Percentiles rank a stretch among this genome's conserved stretches.
Evolutionary conservation across 2,113 vertebrate species (phyloP).

Genomic region (Apaloderma vittatum): DNA sequence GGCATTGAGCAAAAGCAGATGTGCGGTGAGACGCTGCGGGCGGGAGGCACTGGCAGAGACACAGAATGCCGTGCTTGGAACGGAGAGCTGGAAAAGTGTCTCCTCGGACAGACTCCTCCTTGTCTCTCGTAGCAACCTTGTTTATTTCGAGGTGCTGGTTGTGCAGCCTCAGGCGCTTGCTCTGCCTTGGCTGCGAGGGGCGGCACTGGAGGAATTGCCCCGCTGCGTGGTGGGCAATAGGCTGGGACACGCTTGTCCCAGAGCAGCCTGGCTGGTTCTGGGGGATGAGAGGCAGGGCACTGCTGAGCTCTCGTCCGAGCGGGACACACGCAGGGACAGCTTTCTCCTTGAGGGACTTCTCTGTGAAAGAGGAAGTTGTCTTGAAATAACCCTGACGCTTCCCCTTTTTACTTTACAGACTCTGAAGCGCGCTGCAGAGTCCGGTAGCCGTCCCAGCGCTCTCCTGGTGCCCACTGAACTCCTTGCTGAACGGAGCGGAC

Average conservation of each 20-base stretch:
- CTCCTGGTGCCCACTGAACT: background rate
- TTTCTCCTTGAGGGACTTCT: background rate
- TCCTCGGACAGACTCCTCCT: background rate
- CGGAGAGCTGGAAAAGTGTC: background rate
- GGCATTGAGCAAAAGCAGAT: conserved; percentile 29
- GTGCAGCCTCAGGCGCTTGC: background rate
- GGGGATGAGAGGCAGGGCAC: background rate
- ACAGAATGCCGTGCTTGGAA: background rate
- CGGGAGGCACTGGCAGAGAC: background rate
- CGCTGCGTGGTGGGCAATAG: accelerated
- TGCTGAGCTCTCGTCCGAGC: background rate
- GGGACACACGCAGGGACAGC: accelerated
- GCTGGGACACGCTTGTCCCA: accelerated
- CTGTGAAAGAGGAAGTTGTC: conserved; percentile 28
- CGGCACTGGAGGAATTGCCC: background rate
- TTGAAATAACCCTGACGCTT: conserved; percentile 43
- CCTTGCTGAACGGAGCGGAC: accelerated
- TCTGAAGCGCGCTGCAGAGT: background rate
- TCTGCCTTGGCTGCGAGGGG: background rate
- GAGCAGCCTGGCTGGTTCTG: background rate
- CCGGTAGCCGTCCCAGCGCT: background rate
- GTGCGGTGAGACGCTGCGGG: background rate
- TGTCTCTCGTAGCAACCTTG: conserved; percentile 26
- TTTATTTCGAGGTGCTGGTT: background rate
- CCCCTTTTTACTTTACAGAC: background rate